phyloP scores from a whole-genome alignment of 2,797 vertebrate genomes.

The Phrynocephalus guinanensis region DNA sequence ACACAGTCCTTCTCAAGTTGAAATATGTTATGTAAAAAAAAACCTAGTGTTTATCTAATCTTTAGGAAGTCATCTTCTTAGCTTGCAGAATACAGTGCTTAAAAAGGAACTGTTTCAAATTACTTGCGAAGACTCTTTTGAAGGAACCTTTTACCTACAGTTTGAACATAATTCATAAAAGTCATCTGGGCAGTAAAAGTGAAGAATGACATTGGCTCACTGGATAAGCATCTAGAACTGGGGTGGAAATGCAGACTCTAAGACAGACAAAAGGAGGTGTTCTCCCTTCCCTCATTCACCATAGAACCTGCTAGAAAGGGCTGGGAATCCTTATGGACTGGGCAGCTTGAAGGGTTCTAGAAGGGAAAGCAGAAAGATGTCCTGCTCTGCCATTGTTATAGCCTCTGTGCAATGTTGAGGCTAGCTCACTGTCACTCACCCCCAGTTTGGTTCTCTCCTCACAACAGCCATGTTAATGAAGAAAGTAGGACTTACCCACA shows the following conservation, averaged over 20 bases:
- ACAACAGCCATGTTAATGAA: not conserved
- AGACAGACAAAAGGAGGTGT: too few relatives aligned
- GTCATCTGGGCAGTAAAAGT: not conserved
- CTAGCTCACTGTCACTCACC: not conserved
- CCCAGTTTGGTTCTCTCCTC: not conserved
- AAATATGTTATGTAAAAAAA: not conserved
- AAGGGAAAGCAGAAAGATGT: too few relatives aligned
- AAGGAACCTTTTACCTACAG: conserved; percentile 54
- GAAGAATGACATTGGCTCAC: not conserved
- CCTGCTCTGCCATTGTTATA: not conserved
- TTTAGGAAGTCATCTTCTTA: not conserved
- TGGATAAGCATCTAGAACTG: too few relatives aligned
- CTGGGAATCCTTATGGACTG: too few relatives aligned
- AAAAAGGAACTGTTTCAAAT: not conserved
- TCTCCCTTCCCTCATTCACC: too few relatives aligned
- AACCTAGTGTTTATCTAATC: not conserved
- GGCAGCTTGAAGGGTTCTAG: too few relatives aligned
- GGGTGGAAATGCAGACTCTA: too few relatives aligned
- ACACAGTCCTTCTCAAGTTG: conserved; percentile 7
- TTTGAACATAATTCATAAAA: not conserved
- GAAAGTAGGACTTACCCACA: not conserved
- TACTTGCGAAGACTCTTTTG: conserved; percentile 14
- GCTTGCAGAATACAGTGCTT: not conserved
- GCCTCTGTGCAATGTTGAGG: not conserved
- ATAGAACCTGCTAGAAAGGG: too few relatives aligned